Evolutionary conservation across 2,113 vertebrate genomes (phyloP), one percentile per base, ranked within the genome.

Genomic region (Kryptolebias marmoratus): DNA sequence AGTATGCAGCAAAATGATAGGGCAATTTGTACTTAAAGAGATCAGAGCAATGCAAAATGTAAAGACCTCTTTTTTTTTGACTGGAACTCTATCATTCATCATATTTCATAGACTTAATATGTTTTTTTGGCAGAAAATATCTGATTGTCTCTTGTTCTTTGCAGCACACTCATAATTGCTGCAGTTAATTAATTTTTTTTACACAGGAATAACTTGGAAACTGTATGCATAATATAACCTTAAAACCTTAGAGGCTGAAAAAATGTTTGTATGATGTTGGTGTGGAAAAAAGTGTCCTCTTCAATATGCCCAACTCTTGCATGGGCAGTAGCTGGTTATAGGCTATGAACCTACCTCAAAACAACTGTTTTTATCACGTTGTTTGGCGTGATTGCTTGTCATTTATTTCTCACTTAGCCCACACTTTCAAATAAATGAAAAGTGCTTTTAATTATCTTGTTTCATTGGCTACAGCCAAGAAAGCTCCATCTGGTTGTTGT

Each of bases 391-490:
- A 54, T 54, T 73, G 13, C 10, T 45, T 56, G 27, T 28, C 44
- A 49, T 48, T 56, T 70, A 61, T 44, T 79, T 70, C 32, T 59
- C 71, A 75, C 49, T 81, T 72, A 66, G 42, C 57, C 39, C 44
- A 49, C 53, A 72, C 48, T 81, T 79, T 67, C 39, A 48, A 58
- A 81, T 57, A 75, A 85, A 89, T 82, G 62, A 78, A 80, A 81
- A 87, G 78, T 76, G 79, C 72, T 81, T 89, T 85, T 75, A 55
- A 85, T 89, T 87, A 81, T 50, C 36, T 68, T 47, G 30, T 77
- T 56, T 15, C 50, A 50, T 44, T 61, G 27, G 55, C 60, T 7
- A 42, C 36, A 64, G 66, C 69, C 76, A 64, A 68, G 45, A 73
- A 62, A 12, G 32, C 60, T 77, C 81, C 60, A 69, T 80, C 75